Base-by-base conservation (phyloP, 2,797 vertebrate species). In the Takifugu ocellatus region DNA sequence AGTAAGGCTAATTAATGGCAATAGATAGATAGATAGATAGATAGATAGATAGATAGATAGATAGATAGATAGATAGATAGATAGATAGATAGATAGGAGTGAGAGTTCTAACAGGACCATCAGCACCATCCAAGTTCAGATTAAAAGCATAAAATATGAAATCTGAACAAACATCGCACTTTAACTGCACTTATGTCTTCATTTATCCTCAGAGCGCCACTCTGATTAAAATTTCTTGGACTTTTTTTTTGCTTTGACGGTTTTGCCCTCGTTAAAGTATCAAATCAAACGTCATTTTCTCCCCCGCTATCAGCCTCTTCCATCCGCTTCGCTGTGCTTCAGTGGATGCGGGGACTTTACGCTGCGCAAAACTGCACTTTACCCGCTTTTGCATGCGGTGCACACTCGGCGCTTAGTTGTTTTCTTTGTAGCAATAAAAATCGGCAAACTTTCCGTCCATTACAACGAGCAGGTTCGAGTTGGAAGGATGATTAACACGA, bases 381-480 rank as follows among this genome's bases (percentile, higher is more conserved):
- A 17, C 27, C 27, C 42, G 1, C 45, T 49, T 27, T 55, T 7
- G 29, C 51, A 21, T 5, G 8, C 44, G 17, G 17, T 25, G 68
- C 11, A 24, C 17, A 1, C 33, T 9, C 53, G 6, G 4, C 21
- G 44, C 21, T 46, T 21, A 21, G 11, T 9, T 21, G 25, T 8
- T 16, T 5, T 0, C 12, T 5, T 6, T 26, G 49, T 21, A 25
- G 31, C 50, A 70, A 55, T 43, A 17, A 44, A 66, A 5, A 53
- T 10, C 1, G 0, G 54, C 5, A 21, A 80, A 73, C 58, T 84
- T 79, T 68, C 21, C 50, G 7, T 17, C 0, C 2, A 11, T 39
- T 6, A n/a, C 26, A 51, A 47, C 57, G 44, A 21, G 11, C 14
- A 56, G 46, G 4, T n/a, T 26, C 36, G 39, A 59, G 39, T 49